Base-by-base conservation (phyloP, 2,797 vertebrate species). In the Typhlichthys subterraneus region DNA sequence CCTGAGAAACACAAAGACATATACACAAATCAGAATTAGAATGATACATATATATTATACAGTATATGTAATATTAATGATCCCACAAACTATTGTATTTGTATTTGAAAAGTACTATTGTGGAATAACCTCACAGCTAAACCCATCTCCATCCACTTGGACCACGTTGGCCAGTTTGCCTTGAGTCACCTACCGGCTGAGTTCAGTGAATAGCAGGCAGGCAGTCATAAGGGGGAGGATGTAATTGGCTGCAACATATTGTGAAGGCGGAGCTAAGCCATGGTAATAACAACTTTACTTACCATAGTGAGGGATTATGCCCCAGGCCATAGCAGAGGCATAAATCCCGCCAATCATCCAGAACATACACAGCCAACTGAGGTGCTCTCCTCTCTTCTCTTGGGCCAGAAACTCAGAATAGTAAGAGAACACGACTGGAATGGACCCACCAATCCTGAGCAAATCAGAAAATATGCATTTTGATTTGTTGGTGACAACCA, bases 271-370 rank as follows among this genome's bases (percentile, higher is more conserved):
- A 29, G 23, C 23, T 29, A 29, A 29, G 4, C 0, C 23, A 29
- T 29, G 23, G 3, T 29, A 29, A 29, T 4, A 29, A 29, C 23
- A 3, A 23, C 23, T 23, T 11, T 65, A 61, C 93, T 89, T 83
- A 99, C 97, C 97, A 0, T 99, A 99, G 83, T 99, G 97, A 4
- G 97, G 97, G 63, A 99, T 99, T 83, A 99, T 98, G 69, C 95
- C 95, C 97, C 97, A 99, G 60, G 97, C 97, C 97, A 99, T 98
- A 0, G 97, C 96, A 0, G 97, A 97, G 0, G 97, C 97, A 0
- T 99, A 99, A 72, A 99, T 98, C 8, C 97, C 97, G 0, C 97
- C 97, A 0, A 98, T 97, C 97, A 99, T 99, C 97, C 97, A 98
- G 85, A 99, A 99, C 96, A 99, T 98, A 86, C 96, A 97, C 72